Evolutionary conservation across 1,140 invertebrate species (phyloP), one percentile per base, ranked within the genome.

Genomic region (Brachionus asplanchnoidis): DNA sequence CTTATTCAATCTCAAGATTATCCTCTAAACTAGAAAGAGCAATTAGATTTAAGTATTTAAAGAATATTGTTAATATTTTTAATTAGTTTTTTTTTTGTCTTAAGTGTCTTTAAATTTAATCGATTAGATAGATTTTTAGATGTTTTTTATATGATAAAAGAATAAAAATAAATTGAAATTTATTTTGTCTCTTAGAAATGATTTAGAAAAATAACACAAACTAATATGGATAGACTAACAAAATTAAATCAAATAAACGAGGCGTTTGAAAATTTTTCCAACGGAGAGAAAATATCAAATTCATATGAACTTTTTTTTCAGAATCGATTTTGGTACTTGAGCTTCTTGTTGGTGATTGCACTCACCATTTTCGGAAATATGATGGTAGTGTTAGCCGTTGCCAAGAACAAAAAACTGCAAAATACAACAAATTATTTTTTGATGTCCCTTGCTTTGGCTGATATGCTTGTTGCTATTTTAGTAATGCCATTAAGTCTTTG

Each of bases 401-500:
- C 80, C 6, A 87, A 87, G 26, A 88, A 89, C 73, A 85, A 85
- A 50, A 84, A 87, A 28, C 73, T 89, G 11, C 89, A 89, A 73
- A 89, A 88, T 86, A 87, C 88, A 17, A 89, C 88, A 60, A 89
- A 89, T 85, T 89, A 88, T 84, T 88, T 89, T 60, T 85, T 89
- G 14, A 88, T 88, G 65, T 88, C 87, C 4, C 82, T 88, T 14
- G 88, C 88, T 17, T 53, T 89, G 17, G 88, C 88, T 23, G 88
- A 88, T 85, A 70, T 89, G 28, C 79, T 89, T 0, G 88, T 88
- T 2, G 94, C 93, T 87, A 89, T 95, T 60, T 93, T 95, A 88
- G 95, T 95, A 6, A 95, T 95, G 95, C 95, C 95, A 8, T 91
- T 95, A 87, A 94, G 94, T 53, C 94, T 94, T 8, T 93, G 95